These are phyloP conservation scores for Crioceris asparagi DNA, from an alignment of 2,888 invertebrate species.

Conservation along the genomic window DNA sequence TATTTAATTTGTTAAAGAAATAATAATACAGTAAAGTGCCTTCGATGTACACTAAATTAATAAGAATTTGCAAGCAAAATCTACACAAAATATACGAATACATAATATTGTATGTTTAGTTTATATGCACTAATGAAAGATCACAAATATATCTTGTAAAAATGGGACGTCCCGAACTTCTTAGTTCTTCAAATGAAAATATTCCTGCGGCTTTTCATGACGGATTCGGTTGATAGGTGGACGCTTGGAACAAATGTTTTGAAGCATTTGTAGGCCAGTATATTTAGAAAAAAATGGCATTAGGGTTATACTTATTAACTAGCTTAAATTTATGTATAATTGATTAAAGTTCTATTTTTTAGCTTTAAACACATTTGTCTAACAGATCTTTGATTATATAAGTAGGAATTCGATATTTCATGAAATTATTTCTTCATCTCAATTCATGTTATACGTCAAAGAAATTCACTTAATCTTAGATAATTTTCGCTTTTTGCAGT, in stretches of 20 bases:
- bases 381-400: no score
- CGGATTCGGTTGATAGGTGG: constrained; percentile 33
- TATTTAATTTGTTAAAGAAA: no score
- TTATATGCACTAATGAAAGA: constrained; percentile 31
- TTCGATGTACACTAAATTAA: constrained; percentile 39
- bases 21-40: no score
- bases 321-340: no score
- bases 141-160: constrained; percentile 26
- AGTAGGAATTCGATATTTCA: no score
- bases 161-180: constrained; percentile 27
- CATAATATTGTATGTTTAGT: constrained; percentile 24
- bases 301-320: constrained; percentile 9
- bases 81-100: constrained; percentile 36
- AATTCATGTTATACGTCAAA: no score
- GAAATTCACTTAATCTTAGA: no score
- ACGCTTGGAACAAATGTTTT: constrained; percentile 35
- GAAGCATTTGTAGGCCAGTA: constrained; percentile 31
- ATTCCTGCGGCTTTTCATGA: constrained; percentile 27
- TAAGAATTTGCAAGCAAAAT: constrained; percentile 37
- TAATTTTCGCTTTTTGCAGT: not conserved
- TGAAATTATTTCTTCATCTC: no score
- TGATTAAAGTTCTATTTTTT: no score
- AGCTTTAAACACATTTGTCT: constrained; percentile 1
- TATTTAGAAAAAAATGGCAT: constrained; percentile 17
- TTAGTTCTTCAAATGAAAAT: constrained; percentile 18